These are phyloP conservation scores for Cryptotis parvus DNA, from an alignment of 2,113 vertebrate genomes.

Conservation along the genomic window DNA sequence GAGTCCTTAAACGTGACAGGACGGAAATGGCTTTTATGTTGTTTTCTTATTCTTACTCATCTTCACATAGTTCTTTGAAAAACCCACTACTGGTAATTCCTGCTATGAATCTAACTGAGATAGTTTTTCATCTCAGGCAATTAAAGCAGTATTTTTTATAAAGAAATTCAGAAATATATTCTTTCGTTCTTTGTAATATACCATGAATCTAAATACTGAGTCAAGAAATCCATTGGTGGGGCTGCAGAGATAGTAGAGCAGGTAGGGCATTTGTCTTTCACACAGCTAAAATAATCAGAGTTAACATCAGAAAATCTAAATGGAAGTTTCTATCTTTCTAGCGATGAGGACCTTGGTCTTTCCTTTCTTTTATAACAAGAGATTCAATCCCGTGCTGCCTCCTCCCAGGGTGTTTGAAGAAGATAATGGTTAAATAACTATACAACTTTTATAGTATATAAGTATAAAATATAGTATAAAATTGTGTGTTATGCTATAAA, in stretches of 20 bases:
- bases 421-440: neutral
- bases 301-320: neutral
- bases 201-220: neutral
- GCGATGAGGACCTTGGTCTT: neutral
- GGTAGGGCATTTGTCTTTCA: no score
- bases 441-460: neutral
- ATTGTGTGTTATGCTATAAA: neutral
- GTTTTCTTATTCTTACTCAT: constrained; percentile 15
- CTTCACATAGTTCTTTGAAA: neutral
- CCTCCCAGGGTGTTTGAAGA: neutral
- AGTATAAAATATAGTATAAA: no score
- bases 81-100: neutral
- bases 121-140: neutral
- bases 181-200: neutral
- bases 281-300: neutral
- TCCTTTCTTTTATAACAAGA: neutral
- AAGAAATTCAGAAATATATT: neutral
- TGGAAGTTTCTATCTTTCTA: neutral
- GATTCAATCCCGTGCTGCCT: neutral
- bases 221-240: neutral
- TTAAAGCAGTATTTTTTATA: neutral
- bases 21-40: neutral
- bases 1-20: neutral
- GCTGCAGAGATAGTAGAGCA: no score
- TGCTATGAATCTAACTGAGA: neutral